Evolutionary conservation across 37 sponge, comb jelly and placozoan genomes (phyloP).

Genomic region (Diacarnus erythraeanus): DNA sequence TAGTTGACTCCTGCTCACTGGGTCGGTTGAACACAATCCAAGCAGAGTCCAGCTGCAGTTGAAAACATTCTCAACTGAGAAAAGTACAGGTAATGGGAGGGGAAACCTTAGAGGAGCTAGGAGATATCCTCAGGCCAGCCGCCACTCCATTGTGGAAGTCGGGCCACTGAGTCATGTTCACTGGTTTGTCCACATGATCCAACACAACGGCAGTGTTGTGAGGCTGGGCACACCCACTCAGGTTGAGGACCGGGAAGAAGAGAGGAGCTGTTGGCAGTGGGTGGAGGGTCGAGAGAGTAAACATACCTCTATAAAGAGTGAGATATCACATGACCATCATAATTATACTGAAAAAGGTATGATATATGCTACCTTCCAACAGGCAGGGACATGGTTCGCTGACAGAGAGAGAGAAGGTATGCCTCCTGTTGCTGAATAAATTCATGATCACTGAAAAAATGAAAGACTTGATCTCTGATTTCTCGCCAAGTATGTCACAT

Average conservation of each 20-base stretch:
- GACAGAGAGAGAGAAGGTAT: slow-evolving; percentile 64
- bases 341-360: too few species aligned
- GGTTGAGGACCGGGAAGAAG: slow-evolving; percentile 57
- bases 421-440: slow-evolving; percentile 81
- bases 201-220: slow-evolving; percentile 71
- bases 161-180: slow-evolving; percentile 82
- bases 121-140: slow-evolving; percentile 71
- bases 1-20: slow-evolving; percentile 17
- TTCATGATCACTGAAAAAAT: slow-evolving; percentile 78
- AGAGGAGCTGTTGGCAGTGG: slow-evolving; percentile 70
- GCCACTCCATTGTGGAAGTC: slow-evolving; percentile 99
- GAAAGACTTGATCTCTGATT: not conserved
- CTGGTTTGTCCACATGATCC: slow-evolving; percentile 80
- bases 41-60: slow-evolving; percentile 73
- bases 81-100: not conserved
- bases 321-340: too few species aligned
- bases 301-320: slow-evolving; percentile 71
- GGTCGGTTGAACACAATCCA: slow-evolving; percentile 90
- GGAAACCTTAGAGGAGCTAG: slow-evolving; percentile 53
- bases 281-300: slow-evolving; percentile 60
- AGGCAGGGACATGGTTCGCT: slow-evolving; percentile 93
- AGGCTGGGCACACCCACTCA: slow-evolving; percentile 72
- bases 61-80: not conserved
- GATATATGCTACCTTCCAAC: slow-evolving; percentile 69
- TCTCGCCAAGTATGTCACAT: not conserved